A percentile compares a stretch with the other conserved stretches of the same genome.
Conservation (phyloP, 1,140 invertebrate genomes). For the Antheraea pernyi region DNA sequence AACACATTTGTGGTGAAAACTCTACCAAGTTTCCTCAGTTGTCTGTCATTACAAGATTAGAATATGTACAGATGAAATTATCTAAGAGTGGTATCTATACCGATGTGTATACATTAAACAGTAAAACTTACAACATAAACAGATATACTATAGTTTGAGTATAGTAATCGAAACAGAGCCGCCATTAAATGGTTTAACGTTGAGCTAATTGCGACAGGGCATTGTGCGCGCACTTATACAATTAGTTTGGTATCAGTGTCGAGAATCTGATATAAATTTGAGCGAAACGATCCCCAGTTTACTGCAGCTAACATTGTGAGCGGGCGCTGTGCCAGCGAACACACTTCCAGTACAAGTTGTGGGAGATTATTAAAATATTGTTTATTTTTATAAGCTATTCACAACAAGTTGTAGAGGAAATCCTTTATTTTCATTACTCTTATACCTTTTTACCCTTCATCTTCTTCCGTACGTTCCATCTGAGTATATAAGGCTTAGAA, state of each 20-base stretch:
- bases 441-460: too few relatives aligned
- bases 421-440: too few relatives aligned
- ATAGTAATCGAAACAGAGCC: neutral
- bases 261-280: conserved; percentile 29
- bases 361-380: too few relatives aligned
- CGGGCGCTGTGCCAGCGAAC: conserved; percentile 25
- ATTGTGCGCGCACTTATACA: conserved; percentile 14
- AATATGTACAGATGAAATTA: too few relatives aligned
- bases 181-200: neutral
- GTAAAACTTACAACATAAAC: neutral
- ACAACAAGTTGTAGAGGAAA: too few relatives aligned
- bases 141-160: neutral
- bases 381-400: too few relatives aligned
- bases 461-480: too few relatives aligned
- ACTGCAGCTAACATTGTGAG: conserved; percentile 21
- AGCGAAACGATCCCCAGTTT: conserved; percentile 27
- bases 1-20: too few relatives aligned
- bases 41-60: too few relatives aligned
- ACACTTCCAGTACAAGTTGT: neutral
- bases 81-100: too few relatives aligned
- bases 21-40: too few relatives aligned
- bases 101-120: neutral
- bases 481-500: too few relatives aligned
- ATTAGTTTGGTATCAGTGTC: conserved; percentile 27
- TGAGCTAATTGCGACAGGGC: neutral